phyloP scores from a whole-genome alignment of 2,113 vertebrate species.

The Formicarius rufipectus region DNA sequence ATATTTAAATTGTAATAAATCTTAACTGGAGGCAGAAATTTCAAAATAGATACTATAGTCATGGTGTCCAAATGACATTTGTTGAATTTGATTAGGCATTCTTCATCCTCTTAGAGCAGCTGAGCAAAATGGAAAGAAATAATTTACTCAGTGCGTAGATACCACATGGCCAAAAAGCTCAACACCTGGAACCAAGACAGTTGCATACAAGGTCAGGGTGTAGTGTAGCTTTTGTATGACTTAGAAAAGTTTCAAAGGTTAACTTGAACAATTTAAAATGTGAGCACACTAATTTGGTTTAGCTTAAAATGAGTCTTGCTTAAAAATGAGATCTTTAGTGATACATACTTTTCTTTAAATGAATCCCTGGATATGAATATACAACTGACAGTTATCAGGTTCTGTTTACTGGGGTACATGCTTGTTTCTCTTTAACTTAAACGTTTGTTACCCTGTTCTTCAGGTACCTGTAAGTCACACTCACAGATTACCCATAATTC shows the following conservation, averaged over 20 bases:
- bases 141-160: background rate
- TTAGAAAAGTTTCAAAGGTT: background rate
- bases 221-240: background rate
- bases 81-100: background rate
- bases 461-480: background rate
- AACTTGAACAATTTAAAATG: background rate
- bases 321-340: background rate
- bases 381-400: background rate
- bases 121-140: background rate
- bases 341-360: background rate
- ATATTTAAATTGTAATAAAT: background rate
- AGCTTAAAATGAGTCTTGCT: background rate
- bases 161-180: background rate
- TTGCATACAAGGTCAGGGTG: background rate
- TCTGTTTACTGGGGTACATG: background rate
- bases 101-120: background rate
- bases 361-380: background rate
- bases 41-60: background rate
- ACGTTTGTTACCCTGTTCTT: background rate
- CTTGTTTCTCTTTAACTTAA: background rate
- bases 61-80: background rate
- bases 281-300: background rate
- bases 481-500: background rate
- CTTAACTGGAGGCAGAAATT: background rate
- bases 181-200: background rate